Evolutionary conservation across 2,888 invertebrate species (phyloP), one percentile per base, ranked within the genome.

Genomic region (Sepioteuthis lessoniana): DNA sequence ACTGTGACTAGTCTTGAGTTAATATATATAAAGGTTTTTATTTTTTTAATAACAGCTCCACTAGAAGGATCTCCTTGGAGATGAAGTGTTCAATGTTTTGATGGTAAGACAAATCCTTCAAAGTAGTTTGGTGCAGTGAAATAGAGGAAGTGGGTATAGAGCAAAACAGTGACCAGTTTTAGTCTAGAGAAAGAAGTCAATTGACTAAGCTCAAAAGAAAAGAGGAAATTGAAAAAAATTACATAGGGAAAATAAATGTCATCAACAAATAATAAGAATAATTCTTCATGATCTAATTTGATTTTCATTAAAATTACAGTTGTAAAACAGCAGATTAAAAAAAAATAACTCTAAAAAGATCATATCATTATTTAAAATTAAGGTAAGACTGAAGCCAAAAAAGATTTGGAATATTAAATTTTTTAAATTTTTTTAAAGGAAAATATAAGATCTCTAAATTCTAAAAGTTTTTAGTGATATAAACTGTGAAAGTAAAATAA

Each of bases 1-100:
- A 76, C n/a, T 19, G 16, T 76, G n/a, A n/a, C n/a, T 76, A 76
- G n/a, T 35, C n/a, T n/a, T 76, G 2, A 31, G 76, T 76, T 76
- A 13, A 35, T 76, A 76, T 35, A 76, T 76, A n/a, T n/a, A 76
- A 25, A 25, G 31, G 25, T 76, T 5, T 76, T 55, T 3, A 28
- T 60, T 60, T 31, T 76, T 76, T 76, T n/a, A n/a, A n/a, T n/a
- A 76, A n/a, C n/a, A 76, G n/a, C 31, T 28, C 31, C 60, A 76
- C 76, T n/a, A 76, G 76, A 76, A 76, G n/a, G 76, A 76, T 76
- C 76, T 76, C 76, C n/a, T n/a, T 76, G n/a, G 76, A n/a, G n/a
- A 76, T 16, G 16, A 76, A 76, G 55, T n/a, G n/a, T 76, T 76
- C 76, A 76, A 76, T 76, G n/a, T n/a, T n/a, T 76, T 76, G 13